A percentile compares a stretch with the other conserved stretches of the same genome.
These are phyloP conservation scores for Cyanocitta stelleri DNA, from an alignment of 2,113 vertebrate genomes.

Conservation along the genomic window DNA sequence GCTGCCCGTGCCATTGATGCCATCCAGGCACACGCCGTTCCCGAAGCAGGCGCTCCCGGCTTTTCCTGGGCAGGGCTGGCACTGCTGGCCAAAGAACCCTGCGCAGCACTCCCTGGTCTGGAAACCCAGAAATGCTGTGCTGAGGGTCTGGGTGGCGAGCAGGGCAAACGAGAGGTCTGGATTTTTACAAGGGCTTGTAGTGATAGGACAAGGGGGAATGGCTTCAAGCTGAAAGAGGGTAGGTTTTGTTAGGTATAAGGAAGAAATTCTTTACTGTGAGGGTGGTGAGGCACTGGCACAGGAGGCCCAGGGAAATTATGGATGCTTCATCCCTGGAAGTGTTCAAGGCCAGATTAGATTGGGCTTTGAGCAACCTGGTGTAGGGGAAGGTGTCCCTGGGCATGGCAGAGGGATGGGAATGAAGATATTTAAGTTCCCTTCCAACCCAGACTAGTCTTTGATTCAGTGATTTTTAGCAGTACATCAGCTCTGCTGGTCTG, in stretches of 20 bases:
- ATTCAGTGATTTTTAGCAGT: background rate
- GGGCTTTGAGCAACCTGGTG: background rate
- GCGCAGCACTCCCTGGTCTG: slow-evolving; percentile 82
- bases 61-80: slow-evolving; percentile 84
- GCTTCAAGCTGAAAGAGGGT: background rate
- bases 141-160: background rate
- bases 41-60: slow-evolving; percentile 73
- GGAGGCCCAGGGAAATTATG: too few relatives aligned
- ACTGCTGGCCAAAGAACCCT: slow-evolving; percentile 85
- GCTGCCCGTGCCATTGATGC: slow-evolving; percentile 76
- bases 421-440: background rate
- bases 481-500: background rate
- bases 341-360: background rate
- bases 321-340: background rate
- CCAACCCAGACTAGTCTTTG: background rate
- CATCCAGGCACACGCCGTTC: slow-evolving; percentile 83
- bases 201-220: background rate
- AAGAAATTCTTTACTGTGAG: background rate
- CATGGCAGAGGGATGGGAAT: background rate
- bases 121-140: background rate
- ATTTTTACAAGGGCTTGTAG: accelerated
- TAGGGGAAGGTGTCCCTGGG: background rate
- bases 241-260: background rate
- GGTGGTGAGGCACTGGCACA: background rate
- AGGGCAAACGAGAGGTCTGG: accelerated